phyloP scores from a whole-genome alignment of 2,797 vertebrate genomes.

The Amblyraja radiata region DNA sequence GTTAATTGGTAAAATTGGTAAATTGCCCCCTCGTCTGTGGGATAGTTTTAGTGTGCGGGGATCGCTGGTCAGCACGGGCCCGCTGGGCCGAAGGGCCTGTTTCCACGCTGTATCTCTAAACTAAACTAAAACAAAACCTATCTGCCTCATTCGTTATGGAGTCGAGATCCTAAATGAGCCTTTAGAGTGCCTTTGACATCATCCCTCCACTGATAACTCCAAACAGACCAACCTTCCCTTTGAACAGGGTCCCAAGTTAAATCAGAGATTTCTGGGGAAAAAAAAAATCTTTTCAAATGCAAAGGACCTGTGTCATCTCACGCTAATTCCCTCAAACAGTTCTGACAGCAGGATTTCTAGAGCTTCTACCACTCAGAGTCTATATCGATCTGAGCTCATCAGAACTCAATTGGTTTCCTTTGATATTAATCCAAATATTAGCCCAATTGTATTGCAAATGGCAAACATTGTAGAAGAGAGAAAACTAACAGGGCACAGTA shows the following conservation, averaged over 20 bases:
- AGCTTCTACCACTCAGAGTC: neutral
- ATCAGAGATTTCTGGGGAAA: neutral
- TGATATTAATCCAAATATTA: constrained; percentile 27
- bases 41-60: no score
- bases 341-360: constrained; percentile 15
- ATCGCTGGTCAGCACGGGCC: no score
- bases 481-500: neutral
- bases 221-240: neutral
- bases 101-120: no score
- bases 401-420: neutral
- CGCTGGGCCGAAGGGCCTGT: no score
- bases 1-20: no score
- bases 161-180: neutral
- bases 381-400: neutral
- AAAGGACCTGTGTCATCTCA: neutral
- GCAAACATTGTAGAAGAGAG: neutral
- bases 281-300: neutral
- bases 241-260: constrained; percentile 5
- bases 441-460: neutral
- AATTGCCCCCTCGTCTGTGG: no score
- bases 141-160: neutral
- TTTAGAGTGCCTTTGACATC: neutral
- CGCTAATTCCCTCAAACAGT: constrained; percentile 24
- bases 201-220: neutral
- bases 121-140: neutral